phyloP scores from a whole-genome alignment of 2,113 vertebrate species.

The Stegastes partitus region DNA sequence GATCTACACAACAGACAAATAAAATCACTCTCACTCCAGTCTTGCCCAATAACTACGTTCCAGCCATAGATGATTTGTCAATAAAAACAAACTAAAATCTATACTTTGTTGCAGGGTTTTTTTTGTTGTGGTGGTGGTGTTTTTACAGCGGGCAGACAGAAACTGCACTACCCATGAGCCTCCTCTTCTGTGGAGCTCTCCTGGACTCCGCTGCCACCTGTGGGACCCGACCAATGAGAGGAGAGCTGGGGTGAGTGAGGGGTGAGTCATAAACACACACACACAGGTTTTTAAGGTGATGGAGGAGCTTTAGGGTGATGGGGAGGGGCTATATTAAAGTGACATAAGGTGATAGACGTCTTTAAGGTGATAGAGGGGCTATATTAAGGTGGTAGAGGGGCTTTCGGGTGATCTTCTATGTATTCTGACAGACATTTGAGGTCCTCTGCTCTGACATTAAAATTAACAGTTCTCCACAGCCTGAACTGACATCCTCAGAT shows the following conservation, averaged over 20 bases:
- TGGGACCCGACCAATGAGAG: conserved; percentile 72
- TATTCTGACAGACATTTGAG: not conserved
- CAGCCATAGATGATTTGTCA: conserved; percentile 65
- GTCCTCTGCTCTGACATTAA: not conserved
- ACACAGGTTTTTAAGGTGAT: not conserved
- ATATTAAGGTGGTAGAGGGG: no score
- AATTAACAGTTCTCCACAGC: not conserved
- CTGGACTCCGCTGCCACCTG: conserved; percentile 74
- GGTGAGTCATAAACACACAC: conserved; percentile 10
- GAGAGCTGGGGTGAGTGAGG: conserved; percentile 58
- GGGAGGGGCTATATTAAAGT: no score
- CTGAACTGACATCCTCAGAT: no score
- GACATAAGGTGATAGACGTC: no score
- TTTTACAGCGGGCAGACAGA: conserved; percentile 29
- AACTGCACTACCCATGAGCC: conserved; percentile 63
- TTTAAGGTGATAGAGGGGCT: not conserved
- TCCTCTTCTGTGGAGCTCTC: conserved; percentile 78
- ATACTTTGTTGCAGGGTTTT: not conserved
- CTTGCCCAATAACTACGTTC: conserved; percentile 59
- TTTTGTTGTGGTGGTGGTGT: not conserved
- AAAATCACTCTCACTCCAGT: conserved; percentile 51
- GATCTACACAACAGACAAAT: conserved; percentile 26
- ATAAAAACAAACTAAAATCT: conserved; percentile 22
- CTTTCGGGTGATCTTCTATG: not conserved
- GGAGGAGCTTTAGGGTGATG: not conserved